Evolutionary conservation across 1,140 invertebrate species (phyloP).

Genomic region (Bombus pyrosoma): DNA sequence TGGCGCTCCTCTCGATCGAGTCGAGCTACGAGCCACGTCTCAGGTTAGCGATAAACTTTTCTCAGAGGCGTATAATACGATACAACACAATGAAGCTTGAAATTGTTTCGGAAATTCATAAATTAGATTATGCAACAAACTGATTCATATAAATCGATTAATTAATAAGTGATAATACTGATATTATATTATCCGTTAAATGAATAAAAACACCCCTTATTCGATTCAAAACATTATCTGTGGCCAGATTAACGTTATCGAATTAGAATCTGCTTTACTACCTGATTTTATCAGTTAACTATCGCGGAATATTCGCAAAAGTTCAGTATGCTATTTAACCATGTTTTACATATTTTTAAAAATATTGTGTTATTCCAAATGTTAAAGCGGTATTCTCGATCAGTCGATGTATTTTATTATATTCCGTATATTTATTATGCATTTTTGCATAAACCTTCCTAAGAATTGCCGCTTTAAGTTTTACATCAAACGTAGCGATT

Average conservation of each 20-base stretch:
- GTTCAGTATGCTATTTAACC: too few species aligned
- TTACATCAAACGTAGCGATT: neutral
- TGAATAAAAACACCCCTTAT: neutral
- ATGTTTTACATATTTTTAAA: neutral
- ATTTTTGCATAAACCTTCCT: too few species aligned
- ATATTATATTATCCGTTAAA: neutral
- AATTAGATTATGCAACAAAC: neutral
- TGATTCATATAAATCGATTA: neutral
- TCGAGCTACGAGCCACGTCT: slow-evolving; percentile 65
- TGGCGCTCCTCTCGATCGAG: slow-evolving; percentile 65
- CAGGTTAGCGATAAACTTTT: slow-evolving; percentile 61
- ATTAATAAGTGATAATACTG: neutral
- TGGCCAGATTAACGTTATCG: neutral
- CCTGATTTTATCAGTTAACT: too few species aligned
- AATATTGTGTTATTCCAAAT: neutral
- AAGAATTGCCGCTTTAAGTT: too few species aligned
- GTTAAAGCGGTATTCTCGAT: neutral
- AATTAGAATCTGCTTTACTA: neutral
- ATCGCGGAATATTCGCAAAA: too few species aligned
- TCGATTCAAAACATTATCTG: neutral
- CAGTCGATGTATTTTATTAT: neutral
- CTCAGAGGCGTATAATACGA: too few species aligned
- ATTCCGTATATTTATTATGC: neutral
- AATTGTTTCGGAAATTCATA: neutral
- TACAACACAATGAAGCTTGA: neutral